phyloP scores from a whole-genome alignment of 2,797 vertebrate species.

The Microctenopoma steveboyesi region DNA sequence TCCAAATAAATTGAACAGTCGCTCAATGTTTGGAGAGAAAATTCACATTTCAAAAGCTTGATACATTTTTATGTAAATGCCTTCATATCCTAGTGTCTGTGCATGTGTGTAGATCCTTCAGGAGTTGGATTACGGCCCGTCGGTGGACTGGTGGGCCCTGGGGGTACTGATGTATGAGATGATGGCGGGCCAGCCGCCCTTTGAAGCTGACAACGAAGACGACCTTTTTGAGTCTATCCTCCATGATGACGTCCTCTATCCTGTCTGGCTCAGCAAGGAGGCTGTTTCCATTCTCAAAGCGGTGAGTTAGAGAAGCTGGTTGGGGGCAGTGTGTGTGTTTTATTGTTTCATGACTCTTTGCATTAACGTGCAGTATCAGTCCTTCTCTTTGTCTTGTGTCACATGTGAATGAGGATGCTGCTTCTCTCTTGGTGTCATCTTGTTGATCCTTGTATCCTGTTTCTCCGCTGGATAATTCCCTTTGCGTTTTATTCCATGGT shows the following conservation, averaged over 20 bases:
- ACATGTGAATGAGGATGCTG: slow-evolving; percentile 24
- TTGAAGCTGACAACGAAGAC: slow-evolving; percentile 96
- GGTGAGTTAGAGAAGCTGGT: slow-evolving; percentile 77
- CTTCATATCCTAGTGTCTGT: not conserved
- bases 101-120: slow-evolving; percentile 88
- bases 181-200: slow-evolving; percentile 97
- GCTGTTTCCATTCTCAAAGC: slow-evolving; percentile 96
- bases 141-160: slow-evolving; percentile 97
- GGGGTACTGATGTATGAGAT: slow-evolving; percentile 98
- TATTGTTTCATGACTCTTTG: not conserved
- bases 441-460: slow-evolving; percentile 44
- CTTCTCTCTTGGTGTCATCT: slow-evolving; percentile 22
- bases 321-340: too few relatives aligned
- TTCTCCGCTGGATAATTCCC: slow-evolving; percentile 31
- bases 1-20: too few relatives aligned
- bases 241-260: slow-evolving; percentile 94
- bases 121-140: slow-evolving; percentile 94
- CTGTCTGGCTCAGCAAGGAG: slow-evolving; percentile 98
- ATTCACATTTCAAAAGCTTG: too few relatives aligned
- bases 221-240: slow-evolving; percentile 98
- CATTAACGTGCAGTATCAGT: not conserved
- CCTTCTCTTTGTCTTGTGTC: not conserved
- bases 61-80: too few relatives aligned
- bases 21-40: too few relatives aligned
- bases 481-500: slow-evolving; percentile 11